These are phyloP conservation scores for Mormyrops attenuatus DNA, from an alignment of 2,797 vertebrate genomes.

Conservation along the genomic window DNA sequence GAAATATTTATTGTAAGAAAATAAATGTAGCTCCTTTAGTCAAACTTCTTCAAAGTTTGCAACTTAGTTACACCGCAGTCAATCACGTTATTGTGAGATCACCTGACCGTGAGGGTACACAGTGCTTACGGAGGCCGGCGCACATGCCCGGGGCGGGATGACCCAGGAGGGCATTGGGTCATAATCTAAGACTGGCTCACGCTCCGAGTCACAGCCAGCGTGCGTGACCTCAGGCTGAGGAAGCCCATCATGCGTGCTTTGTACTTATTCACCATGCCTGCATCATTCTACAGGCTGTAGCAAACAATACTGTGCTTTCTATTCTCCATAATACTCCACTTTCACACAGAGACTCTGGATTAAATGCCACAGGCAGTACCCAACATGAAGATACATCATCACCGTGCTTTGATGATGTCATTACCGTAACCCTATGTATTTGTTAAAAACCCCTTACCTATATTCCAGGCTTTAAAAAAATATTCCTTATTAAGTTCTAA, in stretches of 20 bases:
- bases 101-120: not conserved
- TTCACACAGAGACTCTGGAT: not conserved
- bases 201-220: not conserved
- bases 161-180: not conserved
- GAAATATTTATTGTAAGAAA: not conserved
- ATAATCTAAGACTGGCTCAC: not conserved
- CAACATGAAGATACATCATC: not conserved
- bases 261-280: not conserved
- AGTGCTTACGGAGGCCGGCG: not conserved
- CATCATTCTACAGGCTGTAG: not conserved
- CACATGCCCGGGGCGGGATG: too few species aligned
- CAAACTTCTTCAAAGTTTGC: too few species aligned
- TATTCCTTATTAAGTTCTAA: not conserved
- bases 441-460: not conserved
- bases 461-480: not conserved
- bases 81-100: not conserved
- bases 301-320: not conserved
- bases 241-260: not conserved
- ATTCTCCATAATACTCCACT: not conserved
- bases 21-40: not conserved
- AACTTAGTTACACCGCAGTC: too few species aligned
- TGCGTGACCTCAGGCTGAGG: not conserved
- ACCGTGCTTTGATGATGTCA: not conserved
- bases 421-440: not conserved
- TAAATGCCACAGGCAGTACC: too few species aligned